Percentiles rank a stretch among this genome's conserved stretches.
phyloP scores from a whole-genome alignment of 2,113 vertebrate species.

The Chascanopsetta lugubris region DNA sequence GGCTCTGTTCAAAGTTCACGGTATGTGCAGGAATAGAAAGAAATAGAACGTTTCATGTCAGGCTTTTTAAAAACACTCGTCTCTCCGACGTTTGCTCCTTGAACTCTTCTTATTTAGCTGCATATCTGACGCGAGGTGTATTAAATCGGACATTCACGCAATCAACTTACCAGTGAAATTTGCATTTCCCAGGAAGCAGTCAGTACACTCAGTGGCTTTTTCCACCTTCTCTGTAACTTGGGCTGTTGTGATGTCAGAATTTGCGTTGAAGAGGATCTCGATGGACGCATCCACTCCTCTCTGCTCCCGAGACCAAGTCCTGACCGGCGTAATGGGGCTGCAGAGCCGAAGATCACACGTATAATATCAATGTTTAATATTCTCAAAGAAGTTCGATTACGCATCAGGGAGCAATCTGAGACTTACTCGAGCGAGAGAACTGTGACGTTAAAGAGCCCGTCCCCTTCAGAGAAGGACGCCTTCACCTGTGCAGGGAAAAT shows the following conservation, averaged over 20 bases:
- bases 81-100: no score
- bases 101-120: no score
- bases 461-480: rapidly evolving
- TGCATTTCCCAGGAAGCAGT: rapidly evolving
- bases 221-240: rapidly evolving
- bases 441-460: rapidly evolving
- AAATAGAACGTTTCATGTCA: no score
- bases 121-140: no score
- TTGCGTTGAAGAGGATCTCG: slow-evolving; percentile 21
- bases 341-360: no score
- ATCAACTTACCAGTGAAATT: rapidly evolving
- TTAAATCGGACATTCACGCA: not conserved
- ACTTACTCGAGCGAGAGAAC: slow-evolving; percentile 62
- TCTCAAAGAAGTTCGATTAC: no score
- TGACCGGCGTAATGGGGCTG: no score
- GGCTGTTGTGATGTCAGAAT: rapidly evolving
- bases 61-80: no score
- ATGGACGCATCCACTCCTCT: slow-evolving; percentile 21
- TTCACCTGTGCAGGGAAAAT: slow-evolving; percentile 37
- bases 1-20: no score
- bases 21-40: no score
- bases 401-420: not conserved
- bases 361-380: no score
- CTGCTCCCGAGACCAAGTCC: no score
- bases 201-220: rapidly evolving